A percentile compares a stretch with the other conserved stretches of the same genome.
Conservation (phyloP, 2,888 invertebrate species). For the Coremacera marginata region DNA sequence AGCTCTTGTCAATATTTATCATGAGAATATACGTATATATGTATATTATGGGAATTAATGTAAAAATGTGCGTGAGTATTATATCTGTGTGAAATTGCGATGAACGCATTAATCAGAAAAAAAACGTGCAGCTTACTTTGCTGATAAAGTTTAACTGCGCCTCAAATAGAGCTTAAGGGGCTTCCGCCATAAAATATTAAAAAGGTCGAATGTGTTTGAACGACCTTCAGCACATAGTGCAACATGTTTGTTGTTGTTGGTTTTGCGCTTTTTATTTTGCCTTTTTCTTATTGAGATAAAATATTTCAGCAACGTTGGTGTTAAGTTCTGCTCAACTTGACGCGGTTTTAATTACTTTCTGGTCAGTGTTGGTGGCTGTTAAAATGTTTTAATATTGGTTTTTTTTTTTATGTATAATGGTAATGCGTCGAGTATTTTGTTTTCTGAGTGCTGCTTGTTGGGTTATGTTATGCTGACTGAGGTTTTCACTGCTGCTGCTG, state of each 20-base stretch:
- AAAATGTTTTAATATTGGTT: too few relatives aligned
- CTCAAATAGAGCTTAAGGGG: not conserved
- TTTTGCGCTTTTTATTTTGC: not conserved
- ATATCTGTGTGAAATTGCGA: not conserved
- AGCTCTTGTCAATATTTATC: not conserved
- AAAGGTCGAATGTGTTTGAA: conserved; percentile 10
- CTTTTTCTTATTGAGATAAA: not conserved
- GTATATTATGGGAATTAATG: not conserved
- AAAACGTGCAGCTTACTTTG: not conserved
- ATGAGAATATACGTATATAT: too few relatives aligned
- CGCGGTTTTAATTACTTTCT: conserved; percentile 9
- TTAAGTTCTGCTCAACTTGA: not conserved
- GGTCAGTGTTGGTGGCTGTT: conserved; percentile 67
- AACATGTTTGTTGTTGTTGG: not conserved
- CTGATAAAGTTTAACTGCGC: not conserved
- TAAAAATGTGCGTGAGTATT: not conserved
- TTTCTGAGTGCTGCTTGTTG: too few relatives aligned
- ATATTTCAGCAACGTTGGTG: not conserved
- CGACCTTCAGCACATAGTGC: not conserved
- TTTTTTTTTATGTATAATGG: too few relatives aligned
- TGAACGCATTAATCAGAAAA: too few relatives aligned
- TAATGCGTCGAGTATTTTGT: too few relatives aligned
- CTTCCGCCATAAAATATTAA: not conserved
- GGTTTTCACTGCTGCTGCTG: too few relatives aligned
- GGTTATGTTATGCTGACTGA: too few relatives aligned